phyloP scores from a whole-genome alignment of 2,888 invertebrate genomes.

The Tinea trinotella region DNA sequence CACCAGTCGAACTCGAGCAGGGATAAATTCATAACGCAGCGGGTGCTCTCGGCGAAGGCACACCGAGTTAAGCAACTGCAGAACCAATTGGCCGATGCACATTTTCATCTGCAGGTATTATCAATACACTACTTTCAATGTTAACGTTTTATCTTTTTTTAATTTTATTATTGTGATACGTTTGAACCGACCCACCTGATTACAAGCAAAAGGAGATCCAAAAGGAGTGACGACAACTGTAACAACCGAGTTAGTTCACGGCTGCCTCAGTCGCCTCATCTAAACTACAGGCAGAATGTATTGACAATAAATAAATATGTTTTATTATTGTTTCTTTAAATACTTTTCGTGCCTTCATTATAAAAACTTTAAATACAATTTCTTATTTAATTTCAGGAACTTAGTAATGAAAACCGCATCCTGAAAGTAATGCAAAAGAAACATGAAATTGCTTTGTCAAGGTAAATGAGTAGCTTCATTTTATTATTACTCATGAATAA shows the following conservation, averaged over 20 bases:
- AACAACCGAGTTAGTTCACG: too few species aligned
- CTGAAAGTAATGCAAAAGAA: conserved; percentile 83
- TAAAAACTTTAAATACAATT: too few species aligned
- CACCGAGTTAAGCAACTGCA: conserved; percentile 82
- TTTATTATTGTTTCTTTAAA: neutral
- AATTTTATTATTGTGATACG: too few species aligned
- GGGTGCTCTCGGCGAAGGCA: conserved; percentile 83
- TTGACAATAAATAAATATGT: neutral
- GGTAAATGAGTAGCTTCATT: too few species aligned
- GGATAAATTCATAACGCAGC: conserved; percentile 63
- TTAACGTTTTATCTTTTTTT: too few species aligned
- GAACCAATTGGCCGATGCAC: conserved; percentile 85
- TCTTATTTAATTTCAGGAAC: conserved; percentile 51
- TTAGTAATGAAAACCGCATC: conserved; percentile 79
- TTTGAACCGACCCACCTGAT: too few species aligned
- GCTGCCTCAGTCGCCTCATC: too few species aligned
- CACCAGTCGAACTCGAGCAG: conserved; percentile 32
- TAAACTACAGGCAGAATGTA: too few species aligned
- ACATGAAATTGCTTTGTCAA: conserved; percentile 83
- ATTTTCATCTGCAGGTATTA: conserved; percentile 84
- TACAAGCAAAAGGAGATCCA: too few species aligned
- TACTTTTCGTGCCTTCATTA: neutral
- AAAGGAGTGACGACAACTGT: too few species aligned
- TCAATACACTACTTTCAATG: too few species aligned
- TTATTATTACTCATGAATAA: too few species aligned